A percentile compares a stretch with the other conserved stretches of the same genome.
Evolutionary conservation across 2,797 vertebrate species (phyloP).

Genomic region (Microhierax caerulescens): DNA sequence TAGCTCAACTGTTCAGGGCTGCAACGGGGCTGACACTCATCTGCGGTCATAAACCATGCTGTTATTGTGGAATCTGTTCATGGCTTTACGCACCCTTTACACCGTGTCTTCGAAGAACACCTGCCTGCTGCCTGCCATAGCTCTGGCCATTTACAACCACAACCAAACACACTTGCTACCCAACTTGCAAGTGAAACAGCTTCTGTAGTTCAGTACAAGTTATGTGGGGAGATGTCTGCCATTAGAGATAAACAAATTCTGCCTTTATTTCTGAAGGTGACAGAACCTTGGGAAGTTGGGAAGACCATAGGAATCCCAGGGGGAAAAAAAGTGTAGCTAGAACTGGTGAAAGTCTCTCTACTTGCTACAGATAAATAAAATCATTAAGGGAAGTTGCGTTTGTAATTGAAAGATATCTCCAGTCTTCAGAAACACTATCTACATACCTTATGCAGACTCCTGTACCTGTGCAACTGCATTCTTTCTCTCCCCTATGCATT

Average conservation of each 20-base stretch:
- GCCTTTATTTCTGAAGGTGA: not conserved
- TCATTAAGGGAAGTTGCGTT: not conserved
- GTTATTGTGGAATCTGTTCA: not conserved
- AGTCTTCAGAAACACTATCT: not conserved
- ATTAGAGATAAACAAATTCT: not conserved
- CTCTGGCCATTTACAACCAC: not conserved
- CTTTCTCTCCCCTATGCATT: not conserved
- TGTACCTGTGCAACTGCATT: not conserved
- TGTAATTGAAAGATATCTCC: not conserved
- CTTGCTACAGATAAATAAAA: not conserved
- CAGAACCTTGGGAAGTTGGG: too few species aligned
- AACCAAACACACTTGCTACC: too few species aligned
- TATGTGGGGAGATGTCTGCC: not conserved
- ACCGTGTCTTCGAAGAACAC: not conserved
- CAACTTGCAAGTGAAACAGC: not conserved
- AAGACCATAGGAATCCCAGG: not conserved
- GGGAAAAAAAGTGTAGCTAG: not conserved
- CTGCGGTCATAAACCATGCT: not conserved
- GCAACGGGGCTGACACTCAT: not conserved
- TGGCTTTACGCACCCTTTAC: not conserved
- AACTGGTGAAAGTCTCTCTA: not conserved
- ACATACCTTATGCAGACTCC: not conserved
- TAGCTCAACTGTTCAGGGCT: not conserved
- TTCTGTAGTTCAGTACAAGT: not conserved
- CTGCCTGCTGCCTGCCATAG: not conserved